Base-by-base conservation (phyloP, 2,113 vertebrate genomes). In the Ptilonorhynchus violaceus region DNA sequence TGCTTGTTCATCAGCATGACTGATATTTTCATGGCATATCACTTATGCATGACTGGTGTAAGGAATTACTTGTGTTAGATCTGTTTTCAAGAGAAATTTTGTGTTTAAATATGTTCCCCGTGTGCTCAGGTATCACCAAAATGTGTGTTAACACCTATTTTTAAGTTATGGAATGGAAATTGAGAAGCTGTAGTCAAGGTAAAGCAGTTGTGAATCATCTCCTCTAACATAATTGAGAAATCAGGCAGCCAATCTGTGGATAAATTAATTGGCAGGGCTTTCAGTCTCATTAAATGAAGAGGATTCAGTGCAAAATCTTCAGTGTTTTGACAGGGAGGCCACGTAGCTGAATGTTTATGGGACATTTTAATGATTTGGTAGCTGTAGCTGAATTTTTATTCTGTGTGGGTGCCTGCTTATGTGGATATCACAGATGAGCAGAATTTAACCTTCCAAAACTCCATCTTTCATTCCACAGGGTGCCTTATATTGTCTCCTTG, bases 401-500 rank as follows among this genome's bases (percentile, higher is more conserved):
- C 60, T 82, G 27, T 69, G 62, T 79, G 66, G 30, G 27, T 53
- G 53, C 2, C 0, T 31, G 31, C 20, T 21, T 59, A 14, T 33
- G 64, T 64, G 18, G 11, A 1, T 67, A 46, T 6, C 22, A 6
- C 3, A 1, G 24, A 10, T 5, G 31, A 90, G 35, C n/a, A 3
- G 2, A 37, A 35, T 30, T 76, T 44, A 69, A 33, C 62, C 74
- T 73, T 59, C 41, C 78, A 10, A 59, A 75, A 64, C 13, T 1
- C 6, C 17, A 5, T 83, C 16, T 56, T 68, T 56, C 20, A 21
- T 60, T 58, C 46, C 75, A 6, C 56, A 99, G 99, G 99, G 99
- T 98, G 99, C 99, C 96, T 98, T 99, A 97, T 99, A 99, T 97
- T 99, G 99, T 97, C 98, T 99, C 22, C 98, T 99, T 91, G 99